Percentiles rank a stretch among this genome's conserved stretches.
Evolutionary conservation across 2,113 vertebrate species (phyloP).

Genomic region (Anguilla japonica): DNA sequence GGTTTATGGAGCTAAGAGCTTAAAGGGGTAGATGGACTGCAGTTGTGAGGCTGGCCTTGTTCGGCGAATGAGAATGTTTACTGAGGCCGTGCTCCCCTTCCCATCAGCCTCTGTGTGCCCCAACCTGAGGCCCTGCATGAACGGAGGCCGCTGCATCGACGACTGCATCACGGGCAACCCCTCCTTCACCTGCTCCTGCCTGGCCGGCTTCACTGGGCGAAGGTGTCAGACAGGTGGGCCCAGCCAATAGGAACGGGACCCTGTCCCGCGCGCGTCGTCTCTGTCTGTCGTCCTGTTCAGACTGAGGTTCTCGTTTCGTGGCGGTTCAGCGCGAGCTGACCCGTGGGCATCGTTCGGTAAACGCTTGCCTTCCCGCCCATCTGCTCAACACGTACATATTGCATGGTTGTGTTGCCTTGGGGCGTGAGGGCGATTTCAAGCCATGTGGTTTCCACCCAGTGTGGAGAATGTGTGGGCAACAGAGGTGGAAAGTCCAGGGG

Average conservation of each 20-base stretch:
- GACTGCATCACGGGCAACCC: slow-evolving; percentile 94
- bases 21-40: neutral
- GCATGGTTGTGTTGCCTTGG: neutral
- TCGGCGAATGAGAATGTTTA: neutral
- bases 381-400: neutral
- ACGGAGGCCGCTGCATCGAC: slow-evolving; percentile 89
- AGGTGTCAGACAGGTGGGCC: slow-evolving; percentile 87
- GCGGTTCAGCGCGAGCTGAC: neutral
- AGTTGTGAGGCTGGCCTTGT: neutral
- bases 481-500: neutral
- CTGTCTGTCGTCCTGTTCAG: neutral
- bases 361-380: neutral
- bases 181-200: slow-evolving; percentile 93
- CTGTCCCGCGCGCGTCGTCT: neutral
- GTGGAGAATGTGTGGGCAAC: neutral
- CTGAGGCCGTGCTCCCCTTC: slow-evolving; percentile 5
- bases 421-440: neutral
- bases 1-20: neutral
- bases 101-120: slow-evolving; percentile 86
- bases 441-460: neutral
- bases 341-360: neutral
- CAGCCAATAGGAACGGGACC: neutral
- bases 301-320: neutral
- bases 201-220: slow-evolving; percentile 85
- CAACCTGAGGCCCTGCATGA: slow-evolving; percentile 85